Evolutionary conservation across 2,888 invertebrate genomes (phyloP).

Genomic region (Thymelicus lineola): DNA sequence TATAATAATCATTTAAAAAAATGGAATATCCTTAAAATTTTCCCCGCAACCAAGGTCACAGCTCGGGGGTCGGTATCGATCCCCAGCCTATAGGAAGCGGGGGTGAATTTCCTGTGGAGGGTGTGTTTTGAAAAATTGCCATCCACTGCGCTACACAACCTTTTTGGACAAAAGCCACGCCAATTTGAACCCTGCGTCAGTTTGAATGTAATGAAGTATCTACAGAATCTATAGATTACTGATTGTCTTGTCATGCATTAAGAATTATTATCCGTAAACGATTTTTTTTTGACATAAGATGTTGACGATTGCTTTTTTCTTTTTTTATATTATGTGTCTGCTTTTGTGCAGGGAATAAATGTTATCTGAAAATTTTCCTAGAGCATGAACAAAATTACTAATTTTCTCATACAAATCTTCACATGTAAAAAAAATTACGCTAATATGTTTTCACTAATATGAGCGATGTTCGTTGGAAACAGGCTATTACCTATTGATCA

Average conservation of each 20-base stretch:
- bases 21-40: slow-evolving; percentile 43
- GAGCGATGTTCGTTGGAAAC: no score
- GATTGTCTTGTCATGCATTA: slow-evolving; percentile 15
- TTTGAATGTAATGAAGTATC: slow-evolving; percentile 5
- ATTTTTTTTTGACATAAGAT: no score
- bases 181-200: slow-evolving; percentile 35
- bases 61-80: slow-evolving; percentile 77
- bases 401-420: no score
- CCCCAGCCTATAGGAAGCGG: slow-evolving; percentile 77
- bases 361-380: no score
- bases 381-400: no score
- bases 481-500: no score
- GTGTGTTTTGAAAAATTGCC: slow-evolving; percentile 84
- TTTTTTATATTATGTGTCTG: no score
- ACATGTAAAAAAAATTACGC: no score
- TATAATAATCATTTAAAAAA: not conserved
- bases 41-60: slow-evolving; percentile 64
- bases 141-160: slow-evolving; percentile 63
- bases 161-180: slow-evolving; percentile 47
- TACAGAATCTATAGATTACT: not conserved
- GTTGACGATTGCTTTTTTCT: no score
- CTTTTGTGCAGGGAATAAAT: no score
- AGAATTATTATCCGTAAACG: not conserved
- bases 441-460: no score
- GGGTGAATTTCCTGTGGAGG: slow-evolving; percentile 72